Evolutionary conservation across 2,113 vertebrate genomes (phyloP), one percentile per base, ranked within the genome.

Genomic region (Laterallus jamaicensis): DNA sequence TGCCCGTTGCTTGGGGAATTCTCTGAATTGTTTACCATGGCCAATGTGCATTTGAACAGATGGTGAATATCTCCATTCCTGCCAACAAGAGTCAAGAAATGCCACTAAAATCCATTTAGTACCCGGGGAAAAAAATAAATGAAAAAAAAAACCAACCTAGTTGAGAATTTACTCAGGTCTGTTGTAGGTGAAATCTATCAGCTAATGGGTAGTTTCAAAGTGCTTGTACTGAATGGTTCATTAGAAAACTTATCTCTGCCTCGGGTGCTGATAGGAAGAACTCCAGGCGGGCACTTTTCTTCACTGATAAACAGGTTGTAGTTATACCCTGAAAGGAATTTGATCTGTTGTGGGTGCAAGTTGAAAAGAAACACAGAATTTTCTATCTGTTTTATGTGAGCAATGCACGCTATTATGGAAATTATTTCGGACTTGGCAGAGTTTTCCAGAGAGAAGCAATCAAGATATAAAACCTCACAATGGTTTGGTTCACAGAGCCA

Each of bases 11-110:
- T 92, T 81, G 47, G 95, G 93, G 94, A 97, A 94, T 93, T 70
- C 9, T 37, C 59, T 68, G 60, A 80, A 73, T 67, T 95, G 70
- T 93, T 97, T 97, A 92, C 85, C 84, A 60, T 39, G 88, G 87
- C 78, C 92, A 96, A 64, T 13, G 49, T 82, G 90, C 79, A 88
- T 91, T 92, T 94, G 93, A 97, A 94, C 96, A 98, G 97, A 97
- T 97, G 96, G 97, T 54, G 93, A 96, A 96, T 92, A 95, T 59
- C 81, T 76, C 80, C 32, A 81, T 63, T 94, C 90, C 95, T 98
- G 97, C 96, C 97, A 98, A 95, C 60, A 94, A 89, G 95, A 97
- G 66, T 96, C 92, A 97, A 93, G 86, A 97, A 84, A 82, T 92
- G 91, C 77, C 95, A 97, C 93, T 97, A 93, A 95, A 95, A 95